Evolutionary conservation across 1,140 invertebrate species (phyloP), one percentile per base, ranked within the genome.

Genomic region (Pseudomyrmex concolor): DNA sequence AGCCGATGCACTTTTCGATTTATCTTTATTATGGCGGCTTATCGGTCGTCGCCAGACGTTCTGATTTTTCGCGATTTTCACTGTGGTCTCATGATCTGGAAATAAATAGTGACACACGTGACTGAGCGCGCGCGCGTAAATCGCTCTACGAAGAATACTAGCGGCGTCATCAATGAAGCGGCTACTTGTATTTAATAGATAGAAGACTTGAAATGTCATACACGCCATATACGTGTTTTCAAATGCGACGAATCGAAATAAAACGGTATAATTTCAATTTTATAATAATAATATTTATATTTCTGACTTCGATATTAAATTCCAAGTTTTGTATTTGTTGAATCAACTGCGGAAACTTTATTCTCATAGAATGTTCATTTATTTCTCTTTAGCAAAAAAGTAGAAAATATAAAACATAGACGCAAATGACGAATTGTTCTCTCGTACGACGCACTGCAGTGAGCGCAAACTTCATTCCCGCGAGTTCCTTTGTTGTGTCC

Each of bases 1-100:
- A 92, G 68, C 92, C 89, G 90, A 82, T 93, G 93, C 91, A 87
- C 89, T 92, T 93, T 93, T 93, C 92, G 89, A 94, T 93, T 94
- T 93, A 90, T 90, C 89, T 89, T 87, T 85, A 91, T 90, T 85
- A 89, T 82, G 77, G 34, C 43, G 71, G 90, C 91, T 94, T 94
- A 94, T 94, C 92, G 87, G 72, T 12, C 67, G 9, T 67, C 78
- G 64, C 87, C 92, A 90, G 91, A 83, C 80, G 72, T 2, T 19
- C 50, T 54, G 22, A 54, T 73, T 83, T 34, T 88, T 73, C 80
- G 55, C 48, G 80, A 50, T 82, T 68, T 82, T 88, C 78, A 80
- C 51, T 67, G 62, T 71, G 68, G 71, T 74, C 86, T 87, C 85
- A 91, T 93, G 86, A 83, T 70, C 86, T 84, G 92, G 92, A 93